Conservation (phyloP, 2,113 vertebrate genomes). For the Anoplopoma fimbria region DNA sequence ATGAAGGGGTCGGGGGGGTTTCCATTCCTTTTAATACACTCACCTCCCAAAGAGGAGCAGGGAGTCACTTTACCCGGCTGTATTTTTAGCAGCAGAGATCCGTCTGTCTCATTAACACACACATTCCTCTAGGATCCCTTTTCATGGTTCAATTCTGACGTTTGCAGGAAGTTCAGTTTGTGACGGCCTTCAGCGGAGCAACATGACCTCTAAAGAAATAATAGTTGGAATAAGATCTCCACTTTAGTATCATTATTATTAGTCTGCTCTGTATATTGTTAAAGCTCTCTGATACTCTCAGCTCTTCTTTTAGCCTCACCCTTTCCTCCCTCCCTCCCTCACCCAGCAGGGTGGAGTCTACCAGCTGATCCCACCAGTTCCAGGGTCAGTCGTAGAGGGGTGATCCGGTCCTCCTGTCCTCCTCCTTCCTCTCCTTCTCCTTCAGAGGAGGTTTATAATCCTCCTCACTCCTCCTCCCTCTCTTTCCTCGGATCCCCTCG, state of each 20-base stretch:
- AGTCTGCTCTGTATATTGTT: neutral
- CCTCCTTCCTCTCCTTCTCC: conserved; percentile 3
- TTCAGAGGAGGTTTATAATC: neutral
- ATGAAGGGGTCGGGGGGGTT: conserved; percentile 26
- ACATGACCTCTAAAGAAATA: neutral
- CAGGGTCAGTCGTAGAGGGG: conserved; percentile 45
- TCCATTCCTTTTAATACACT: conserved; percentile 60
- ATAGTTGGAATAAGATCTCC: neutral
- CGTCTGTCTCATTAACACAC: neutral
- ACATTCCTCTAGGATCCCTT: neutral
- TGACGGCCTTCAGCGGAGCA: neutral
- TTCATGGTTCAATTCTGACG: neutral
- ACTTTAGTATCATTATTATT: rapidly evolving
- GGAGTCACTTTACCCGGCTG: conserved; percentile 59
- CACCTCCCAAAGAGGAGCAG: conserved; percentile 57
- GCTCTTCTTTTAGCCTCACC: conserved; percentile 35
- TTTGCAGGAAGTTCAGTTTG: neutral
- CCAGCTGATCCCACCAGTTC: conserved; percentile 36
- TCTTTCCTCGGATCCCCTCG: neutral
- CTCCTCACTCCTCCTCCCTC: neutral
- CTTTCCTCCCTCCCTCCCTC: neutral
- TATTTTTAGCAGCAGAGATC: conserved; percentile 68
- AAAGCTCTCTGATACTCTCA: neutral
- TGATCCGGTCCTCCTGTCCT: conserved; percentile 26
- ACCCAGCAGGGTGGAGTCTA: conserved; percentile 60